A percentile compares a stretch with the other conserved stretches of the same genome.
Evolutionary conservation across 2,888 invertebrate genomes (phyloP).

Genomic region (Polydrusus cervinus): DNA sequence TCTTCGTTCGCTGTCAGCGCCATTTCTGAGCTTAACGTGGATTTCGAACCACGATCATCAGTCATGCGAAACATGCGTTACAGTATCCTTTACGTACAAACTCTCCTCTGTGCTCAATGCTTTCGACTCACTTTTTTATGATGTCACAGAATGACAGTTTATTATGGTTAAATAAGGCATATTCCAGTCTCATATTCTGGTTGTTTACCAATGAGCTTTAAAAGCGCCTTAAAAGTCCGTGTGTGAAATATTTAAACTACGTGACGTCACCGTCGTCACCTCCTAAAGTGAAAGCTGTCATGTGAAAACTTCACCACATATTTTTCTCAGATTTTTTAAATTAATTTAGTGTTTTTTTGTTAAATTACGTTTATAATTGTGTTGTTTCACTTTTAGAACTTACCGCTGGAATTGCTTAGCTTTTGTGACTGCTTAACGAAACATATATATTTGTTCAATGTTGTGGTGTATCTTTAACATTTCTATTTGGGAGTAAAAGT

Average conservation of each 20-base stretch:
- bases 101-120: no score
- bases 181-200: background rate
- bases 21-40: no score
- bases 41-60: no score
- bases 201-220: background rate
- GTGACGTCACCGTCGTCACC: constrained; percentile 9
- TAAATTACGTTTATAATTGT: constrained; percentile 35
- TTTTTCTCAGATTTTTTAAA: constrained; percentile 39
- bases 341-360: constrained; percentile 31
- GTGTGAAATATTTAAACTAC: background rate
- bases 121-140: no score
- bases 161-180: background rate
- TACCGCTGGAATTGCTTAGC: constrained; percentile 16
- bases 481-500: constrained; percentile 33
- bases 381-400: constrained; percentile 32
- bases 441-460: constrained; percentile 1
- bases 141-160: no score
- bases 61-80: no score
- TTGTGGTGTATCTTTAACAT: constrained; percentile 24
- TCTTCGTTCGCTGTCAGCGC: no score
- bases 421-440: constrained; percentile 34
- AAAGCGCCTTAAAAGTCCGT: no score
- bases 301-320: constrained; percentile 38
- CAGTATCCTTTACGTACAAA: no score
- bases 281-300: constrained; percentile 49